A percentile compares a stretch with the other conserved stretches of the same genome.
These are phyloP conservation scores for Planiliza haematocheilus DNA, from an alignment of 2,113 vertebrate species.

Conservation along the genomic window DNA sequence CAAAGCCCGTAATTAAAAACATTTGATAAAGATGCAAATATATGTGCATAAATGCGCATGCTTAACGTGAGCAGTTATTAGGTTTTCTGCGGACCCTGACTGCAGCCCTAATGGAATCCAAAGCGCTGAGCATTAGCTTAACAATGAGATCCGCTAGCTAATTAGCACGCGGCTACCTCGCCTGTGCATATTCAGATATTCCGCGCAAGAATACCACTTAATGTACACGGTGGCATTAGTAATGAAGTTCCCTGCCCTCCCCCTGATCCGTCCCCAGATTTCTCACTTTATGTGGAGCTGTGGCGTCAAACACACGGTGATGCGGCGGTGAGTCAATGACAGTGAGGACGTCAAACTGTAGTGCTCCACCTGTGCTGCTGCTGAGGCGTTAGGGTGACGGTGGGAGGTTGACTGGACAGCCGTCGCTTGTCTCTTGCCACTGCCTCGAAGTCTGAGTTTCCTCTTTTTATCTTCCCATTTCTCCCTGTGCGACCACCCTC, in stretches of 20 bases:
- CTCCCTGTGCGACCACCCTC: constrained; percentile 34
- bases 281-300: constrained; percentile 41
- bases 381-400: constrained; percentile 50
- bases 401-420: constrained; percentile 58
- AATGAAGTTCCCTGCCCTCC: not conserved
- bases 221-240: constrained; percentile 28
- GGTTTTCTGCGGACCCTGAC: constrained; percentile 61
- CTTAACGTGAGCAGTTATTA: constrained; percentile 67
- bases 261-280: constrained; percentile 22
- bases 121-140: constrained; percentile 69
- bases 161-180: constrained; percentile 51
- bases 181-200: constrained; percentile 24
- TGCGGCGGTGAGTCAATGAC: constrained; percentile 44
- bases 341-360: constrained; percentile 34
- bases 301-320: constrained; percentile 21
- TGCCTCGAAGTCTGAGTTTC: constrained; percentile 50
- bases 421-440: constrained; percentile 56
- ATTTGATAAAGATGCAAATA: constrained; percentile 84
- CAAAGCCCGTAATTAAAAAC: constrained; percentile 79
- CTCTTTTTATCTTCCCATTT: constrained; percentile 53
- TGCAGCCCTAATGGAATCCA: constrained; percentile 72
- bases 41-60: constrained; percentile 80
- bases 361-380: constrained; percentile 58
- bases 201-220: constrained; percentile 22
- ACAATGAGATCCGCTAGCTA: constrained; percentile 66